These are phyloP conservation scores for Dynastes maya DNA, from an alignment of 2,888 invertebrate species.

Conservation along the genomic window DNA sequence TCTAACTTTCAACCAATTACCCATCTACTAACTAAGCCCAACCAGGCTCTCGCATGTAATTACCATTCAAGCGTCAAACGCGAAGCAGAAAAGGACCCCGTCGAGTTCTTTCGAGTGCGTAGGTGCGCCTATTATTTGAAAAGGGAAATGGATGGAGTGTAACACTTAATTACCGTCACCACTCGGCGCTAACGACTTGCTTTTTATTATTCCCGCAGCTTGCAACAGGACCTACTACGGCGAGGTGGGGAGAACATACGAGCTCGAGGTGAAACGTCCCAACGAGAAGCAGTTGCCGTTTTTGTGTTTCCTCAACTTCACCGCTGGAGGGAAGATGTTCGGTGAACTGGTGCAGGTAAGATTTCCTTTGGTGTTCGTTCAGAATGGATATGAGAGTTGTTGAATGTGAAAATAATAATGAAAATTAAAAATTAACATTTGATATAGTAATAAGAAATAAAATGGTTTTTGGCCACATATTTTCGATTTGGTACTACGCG, in stretches of 20 bases:
- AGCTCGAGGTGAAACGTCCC: constrained; percentile 83
- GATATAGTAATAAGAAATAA: no score
- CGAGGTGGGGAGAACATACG: constrained; percentile 85
- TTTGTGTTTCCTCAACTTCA: constrained; percentile 87
- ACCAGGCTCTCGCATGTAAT: not conserved
- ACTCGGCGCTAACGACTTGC: not conserved
- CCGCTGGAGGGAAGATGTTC: constrained; percentile 82
- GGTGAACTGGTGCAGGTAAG: constrained; percentile 88
- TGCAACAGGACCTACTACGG: constrained; percentile 90
- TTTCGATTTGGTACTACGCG: no score
- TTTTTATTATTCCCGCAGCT: constrained; percentile 72
- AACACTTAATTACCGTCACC: constrained; percentile 7
- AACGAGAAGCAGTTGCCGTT: constrained; percentile 82
- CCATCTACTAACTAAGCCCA: not conserved
- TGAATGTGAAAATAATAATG: no score
- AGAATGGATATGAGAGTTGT: no score
- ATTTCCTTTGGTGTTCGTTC: no score
- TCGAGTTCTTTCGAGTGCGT: not conserved
- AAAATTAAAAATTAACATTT: no score
- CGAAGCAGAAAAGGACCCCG: not conserved
- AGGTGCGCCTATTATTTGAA: not conserved
- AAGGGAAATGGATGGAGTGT: not conserved
- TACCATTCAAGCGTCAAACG: not conserved
- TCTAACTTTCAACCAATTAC: not conserved
- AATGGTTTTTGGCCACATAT: no score